A percentile compares a stretch with the other conserved stretches of the same genome.
Conservation (phyloP, 2,888 invertebrate species). For the Leptothorax acervorum region DNA sequence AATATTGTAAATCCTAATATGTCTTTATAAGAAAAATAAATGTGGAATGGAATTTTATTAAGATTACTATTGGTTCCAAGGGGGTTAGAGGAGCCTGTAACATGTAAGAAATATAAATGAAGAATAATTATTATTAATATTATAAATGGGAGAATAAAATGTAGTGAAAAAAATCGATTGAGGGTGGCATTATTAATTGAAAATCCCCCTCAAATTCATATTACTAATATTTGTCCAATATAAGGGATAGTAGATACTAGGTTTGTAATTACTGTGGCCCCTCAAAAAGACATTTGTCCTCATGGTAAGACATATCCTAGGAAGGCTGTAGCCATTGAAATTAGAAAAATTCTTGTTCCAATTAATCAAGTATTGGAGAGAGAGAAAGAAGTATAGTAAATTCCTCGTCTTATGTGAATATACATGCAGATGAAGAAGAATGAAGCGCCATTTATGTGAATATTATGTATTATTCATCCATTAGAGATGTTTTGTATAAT, state of each 20-base stretch:
- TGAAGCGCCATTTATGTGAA: constrained; percentile 91
- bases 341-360: constrained; percentile 85
- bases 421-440: constrained; percentile 91
- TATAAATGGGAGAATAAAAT: constrained; percentile 91
- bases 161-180: constrained; percentile 92
- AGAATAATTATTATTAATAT: constrained; percentile 88
- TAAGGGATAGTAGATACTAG: constrained; percentile 91
- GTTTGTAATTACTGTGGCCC: constrained; percentile 93
- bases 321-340: constrained; percentile 89
- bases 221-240: constrained; percentile 88
- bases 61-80: constrained; percentile 88
- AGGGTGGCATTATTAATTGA: constrained; percentile 91
- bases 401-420: constrained; percentile 89
- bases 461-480: constrained; percentile 89
- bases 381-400: constrained; percentile 87
- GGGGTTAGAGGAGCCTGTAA: constrained; percentile 90
- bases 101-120: constrained; percentile 89
- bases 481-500: constrained; percentile 90
- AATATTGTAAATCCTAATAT: constrained; percentile 88
- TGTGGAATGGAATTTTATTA: constrained; percentile 90
- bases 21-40: constrained; percentile 90
- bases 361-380: constrained; percentile 88
- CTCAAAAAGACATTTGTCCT: constrained; percentile 94
- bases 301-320: constrained; percentile 93
- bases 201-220: constrained; percentile 92